Percentiles rank a stretch among this genome's conserved stretches.
Conservation (phyloP, 2,888 invertebrate genomes). For the Mycogona germanica region DNA sequence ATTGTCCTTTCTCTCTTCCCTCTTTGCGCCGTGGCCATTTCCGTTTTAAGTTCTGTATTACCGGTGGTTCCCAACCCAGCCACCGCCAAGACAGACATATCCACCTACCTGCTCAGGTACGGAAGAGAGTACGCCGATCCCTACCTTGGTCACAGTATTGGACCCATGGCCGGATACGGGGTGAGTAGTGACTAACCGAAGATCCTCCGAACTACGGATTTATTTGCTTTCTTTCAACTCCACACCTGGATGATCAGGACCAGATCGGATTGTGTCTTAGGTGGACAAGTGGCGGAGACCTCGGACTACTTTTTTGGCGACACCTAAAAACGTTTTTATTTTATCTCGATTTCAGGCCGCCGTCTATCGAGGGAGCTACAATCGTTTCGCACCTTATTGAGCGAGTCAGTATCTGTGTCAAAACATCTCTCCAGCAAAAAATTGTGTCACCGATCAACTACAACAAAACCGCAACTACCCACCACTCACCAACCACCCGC, state of each 20-base stretch:
- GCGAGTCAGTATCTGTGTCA: conserved; percentile 9
- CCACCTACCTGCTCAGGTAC: conserved; percentile 45
- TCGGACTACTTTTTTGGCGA: too few species aligned
- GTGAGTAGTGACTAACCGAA: conserved; percentile 45
- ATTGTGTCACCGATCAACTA: too few species aligned
- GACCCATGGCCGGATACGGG: conserved; percentile 94
- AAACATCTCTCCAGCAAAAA: too few species aligned
- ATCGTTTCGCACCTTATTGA: conserved; percentile 88
- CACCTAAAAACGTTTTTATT: neutral
- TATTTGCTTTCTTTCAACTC: too few species aligned
- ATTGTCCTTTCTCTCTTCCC: conserved; percentile 19
- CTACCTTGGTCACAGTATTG: conserved; percentile 85
- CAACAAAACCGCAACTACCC: too few species aligned
- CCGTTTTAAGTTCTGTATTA: conserved; percentile 28
- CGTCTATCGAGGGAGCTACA: conserved; percentile 86
- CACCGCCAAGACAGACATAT: conserved; percentile 24
- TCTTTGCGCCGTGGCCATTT: conserved; percentile 14
- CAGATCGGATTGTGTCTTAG: too few species aligned
- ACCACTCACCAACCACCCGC: too few species aligned
- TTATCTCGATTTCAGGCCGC: conserved; percentile 44
- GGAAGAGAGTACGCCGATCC: conserved; percentile 80
- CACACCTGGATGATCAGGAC: too few species aligned
- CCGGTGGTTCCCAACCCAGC: conserved; percentile 22
- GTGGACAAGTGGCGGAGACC: neutral
- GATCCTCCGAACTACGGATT: too few species aligned